These are phyloP conservation scores for Mus caroli DNA, from an alignment of 2,797 vertebrate genomes.

Conservation along the genomic window DNA sequence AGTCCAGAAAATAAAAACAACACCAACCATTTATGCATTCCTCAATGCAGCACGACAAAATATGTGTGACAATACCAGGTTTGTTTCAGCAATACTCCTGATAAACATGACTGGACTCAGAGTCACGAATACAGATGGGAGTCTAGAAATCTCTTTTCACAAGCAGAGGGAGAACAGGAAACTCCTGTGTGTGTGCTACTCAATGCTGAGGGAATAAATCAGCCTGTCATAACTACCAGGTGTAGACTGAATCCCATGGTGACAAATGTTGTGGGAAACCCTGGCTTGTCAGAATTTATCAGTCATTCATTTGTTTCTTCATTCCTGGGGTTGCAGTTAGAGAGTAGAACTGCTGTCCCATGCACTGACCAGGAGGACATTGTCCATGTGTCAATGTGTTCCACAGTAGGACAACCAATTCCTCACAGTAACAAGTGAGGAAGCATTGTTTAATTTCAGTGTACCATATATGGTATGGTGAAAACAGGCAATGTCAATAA, in stretches of 20 bases:
- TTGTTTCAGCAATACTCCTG: neutral
- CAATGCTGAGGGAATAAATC: neutral
- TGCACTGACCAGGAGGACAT: no score
- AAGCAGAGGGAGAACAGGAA: neutral
- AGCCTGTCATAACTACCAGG: neutral
- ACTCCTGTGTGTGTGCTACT: accelerated
- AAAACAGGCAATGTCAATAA: neutral
- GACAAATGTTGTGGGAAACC: neutral
- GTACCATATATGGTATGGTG: neutral
- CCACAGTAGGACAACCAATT: neutral
- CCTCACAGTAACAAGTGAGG: neutral
- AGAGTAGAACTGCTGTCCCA: neutral
- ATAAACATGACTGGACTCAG: neutral
- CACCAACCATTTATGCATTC: neutral
- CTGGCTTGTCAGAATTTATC: no score
- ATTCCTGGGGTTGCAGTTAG: neutral
- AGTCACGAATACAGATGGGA: neutral
- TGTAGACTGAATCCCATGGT: neutral
- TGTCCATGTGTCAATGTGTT: neutral
- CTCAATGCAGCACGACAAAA: neutral
- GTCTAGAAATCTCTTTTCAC: neutral
- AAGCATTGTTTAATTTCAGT: neutral
- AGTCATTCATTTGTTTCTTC: neutral
- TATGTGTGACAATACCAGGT: neutral
- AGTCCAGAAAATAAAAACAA: neutral